Percentiles rank a stretch among this genome's conserved stretches.
These are phyloP conservation scores for Pycnonotus jocosus DNA, from an alignment of 2,113 vertebrate genomes.

Conservation along the genomic window DNA sequence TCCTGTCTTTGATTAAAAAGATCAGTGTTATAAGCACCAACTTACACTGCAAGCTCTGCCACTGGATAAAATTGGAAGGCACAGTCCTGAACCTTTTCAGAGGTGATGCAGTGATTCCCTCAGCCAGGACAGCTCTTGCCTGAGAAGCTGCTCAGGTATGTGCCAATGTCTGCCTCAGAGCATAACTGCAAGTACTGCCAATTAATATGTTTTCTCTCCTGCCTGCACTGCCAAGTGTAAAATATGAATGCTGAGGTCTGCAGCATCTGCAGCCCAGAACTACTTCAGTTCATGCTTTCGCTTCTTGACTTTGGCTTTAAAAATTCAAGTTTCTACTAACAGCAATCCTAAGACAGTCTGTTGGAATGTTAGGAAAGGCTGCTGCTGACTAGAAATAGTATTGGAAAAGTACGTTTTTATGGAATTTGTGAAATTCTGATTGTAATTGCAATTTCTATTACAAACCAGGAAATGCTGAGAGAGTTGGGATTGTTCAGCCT, in stretches of 20 bases:
- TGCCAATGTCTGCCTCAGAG: not conserved
- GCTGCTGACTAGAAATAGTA: not conserved
- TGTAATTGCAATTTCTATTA: not conserved
- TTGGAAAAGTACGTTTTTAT: not conserved
- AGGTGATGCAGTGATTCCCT: not conserved
- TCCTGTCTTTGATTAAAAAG: not conserved
- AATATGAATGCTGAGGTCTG: not conserved
- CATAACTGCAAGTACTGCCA: not conserved
- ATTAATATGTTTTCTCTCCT: not conserved
- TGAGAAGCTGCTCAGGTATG: not conserved
- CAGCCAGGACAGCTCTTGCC: not conserved
- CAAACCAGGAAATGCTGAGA: not conserved
- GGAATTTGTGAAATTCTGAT: not conserved
- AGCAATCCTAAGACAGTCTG: not conserved
- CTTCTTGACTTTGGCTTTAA: not conserved
- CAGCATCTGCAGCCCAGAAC: not conserved
- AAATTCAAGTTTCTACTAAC: not conserved
- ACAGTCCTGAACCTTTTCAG: not conserved
- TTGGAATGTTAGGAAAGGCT: not conserved
- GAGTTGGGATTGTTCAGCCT: not conserved
- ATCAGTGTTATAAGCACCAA: not conserved
- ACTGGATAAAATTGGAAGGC: not conserved
- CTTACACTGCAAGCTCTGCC: not conserved
- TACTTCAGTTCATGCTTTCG: not conserved
- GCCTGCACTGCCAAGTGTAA: not conserved